Conservation (phyloP, 30 jellyfish, hydroid and myxozoan species). For the Turritopsis dohrnii region DNA sequence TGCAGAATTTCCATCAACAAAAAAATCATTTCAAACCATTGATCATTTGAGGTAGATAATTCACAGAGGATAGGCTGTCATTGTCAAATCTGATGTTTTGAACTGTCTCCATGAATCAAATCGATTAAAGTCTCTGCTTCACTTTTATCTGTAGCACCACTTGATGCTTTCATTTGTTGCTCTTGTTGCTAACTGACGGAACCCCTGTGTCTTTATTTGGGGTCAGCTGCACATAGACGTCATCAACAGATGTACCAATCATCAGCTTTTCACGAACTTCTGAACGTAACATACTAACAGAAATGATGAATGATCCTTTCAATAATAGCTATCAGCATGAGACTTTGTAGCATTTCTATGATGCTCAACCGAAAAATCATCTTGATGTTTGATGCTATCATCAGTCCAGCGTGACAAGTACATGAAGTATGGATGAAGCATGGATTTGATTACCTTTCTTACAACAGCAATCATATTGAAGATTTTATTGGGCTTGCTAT, state of each 20-base stretch:
- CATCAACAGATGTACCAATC: slow-evolving; percentile 20
- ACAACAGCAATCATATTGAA: slow-evolving; percentile 37
- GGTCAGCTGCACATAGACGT: not conserved
- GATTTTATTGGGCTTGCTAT: slow-evolving; percentile 34
- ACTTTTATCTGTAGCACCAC: not conserved
- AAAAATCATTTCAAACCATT: slow-evolving; percentile 33
- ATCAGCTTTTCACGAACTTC: not conserved
- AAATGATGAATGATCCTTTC: not conserved
- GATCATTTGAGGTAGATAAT: slow-evolving; percentile 28
- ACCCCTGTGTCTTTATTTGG: not conserved
- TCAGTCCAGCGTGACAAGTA: slow-evolving; percentile 40
- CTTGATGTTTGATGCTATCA: slow-evolving; percentile 13
- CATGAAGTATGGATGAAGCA: slow-evolving; percentile 34
- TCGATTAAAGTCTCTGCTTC: slow-evolving; percentile 33
- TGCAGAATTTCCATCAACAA: slow-evolving; percentile 32
- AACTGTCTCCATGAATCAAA: slow-evolving; percentile 31
- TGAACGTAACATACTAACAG: too few species aligned
- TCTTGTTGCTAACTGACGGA: slow-evolving; percentile 18
- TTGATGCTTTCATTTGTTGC: slow-evolving; percentile 28
- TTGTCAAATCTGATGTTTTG: slow-evolving; percentile 37
- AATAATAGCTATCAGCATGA: slow-evolving; percentile 38
- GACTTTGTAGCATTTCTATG: slow-evolving; percentile 52
- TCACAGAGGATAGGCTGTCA: slow-evolving; percentile 20
- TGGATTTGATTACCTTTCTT: slow-evolving; percentile 17
- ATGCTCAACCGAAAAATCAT: slow-evolving; percentile 26